phyloP scores from a whole-genome alignment of 2,888 invertebrate species.

The Amphipoea oculea region DNA sequence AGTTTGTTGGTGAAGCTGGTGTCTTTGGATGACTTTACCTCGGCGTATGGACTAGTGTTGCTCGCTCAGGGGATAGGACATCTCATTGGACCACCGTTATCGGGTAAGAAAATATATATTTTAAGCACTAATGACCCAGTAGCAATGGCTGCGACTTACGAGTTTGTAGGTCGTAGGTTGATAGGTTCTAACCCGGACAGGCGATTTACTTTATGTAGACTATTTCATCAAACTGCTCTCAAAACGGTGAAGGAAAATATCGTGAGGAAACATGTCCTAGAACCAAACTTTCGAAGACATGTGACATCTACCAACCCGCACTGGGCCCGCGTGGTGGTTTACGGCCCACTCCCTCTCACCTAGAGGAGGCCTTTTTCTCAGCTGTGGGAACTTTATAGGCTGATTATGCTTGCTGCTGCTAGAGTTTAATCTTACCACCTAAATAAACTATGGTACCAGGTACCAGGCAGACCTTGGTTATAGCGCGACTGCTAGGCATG shows the following conservation, averaged over 20 bases:
- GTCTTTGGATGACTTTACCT: conserved; percentile 97
- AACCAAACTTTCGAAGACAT: background rate
- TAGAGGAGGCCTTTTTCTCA: too few relatives aligned
- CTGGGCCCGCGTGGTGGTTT: background rate
- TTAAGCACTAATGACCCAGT: background rate
- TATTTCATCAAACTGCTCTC: background rate
- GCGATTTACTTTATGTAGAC: background rate
- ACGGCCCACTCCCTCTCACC: too few relatives aligned
- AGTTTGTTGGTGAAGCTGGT: conserved; percentile 97
- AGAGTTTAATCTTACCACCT: background rate
- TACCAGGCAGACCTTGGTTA: background rate
- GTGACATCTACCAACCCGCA: background rate
- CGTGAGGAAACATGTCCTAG: background rate
- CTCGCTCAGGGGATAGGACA: conserved; percentile 98
- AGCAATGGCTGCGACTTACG: background rate
- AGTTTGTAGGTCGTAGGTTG: background rate
- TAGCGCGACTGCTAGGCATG: background rate
- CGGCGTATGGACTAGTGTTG: conserved; percentile 97
- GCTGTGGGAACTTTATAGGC: background rate
- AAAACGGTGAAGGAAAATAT: background rate
- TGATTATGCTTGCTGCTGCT: background rate
- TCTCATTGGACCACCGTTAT: conserved; percentile 97
- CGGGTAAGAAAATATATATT: conserved; percentile 90
- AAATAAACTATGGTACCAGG: background rate
- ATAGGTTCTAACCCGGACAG: background rate